A percentile compares a stretch with the other conserved stretches of the same genome.
Conservation (phyloP, 2,797 vertebrate genomes). For the Eulemur coronatus region DNA sequence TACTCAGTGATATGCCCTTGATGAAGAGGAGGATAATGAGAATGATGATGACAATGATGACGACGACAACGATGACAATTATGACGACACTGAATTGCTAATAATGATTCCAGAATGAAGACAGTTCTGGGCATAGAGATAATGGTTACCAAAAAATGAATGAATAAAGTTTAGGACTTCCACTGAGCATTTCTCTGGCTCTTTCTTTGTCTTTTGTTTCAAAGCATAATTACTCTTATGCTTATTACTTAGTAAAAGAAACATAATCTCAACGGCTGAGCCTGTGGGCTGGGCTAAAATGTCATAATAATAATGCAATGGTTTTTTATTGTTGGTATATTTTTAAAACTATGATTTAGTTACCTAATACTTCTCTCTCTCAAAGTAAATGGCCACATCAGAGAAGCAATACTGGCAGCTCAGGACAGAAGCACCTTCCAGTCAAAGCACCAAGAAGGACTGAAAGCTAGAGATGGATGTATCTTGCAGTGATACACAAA, state of each 20-base stretch:
- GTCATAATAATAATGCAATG: not conserved
- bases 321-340: not conserved
- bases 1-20: not conserved
- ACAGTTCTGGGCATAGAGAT: not conserved
- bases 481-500: not conserved
- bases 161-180: not conserved
- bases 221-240: not conserved
- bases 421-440: not conserved
- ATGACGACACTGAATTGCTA: slow-evolving; percentile 34
- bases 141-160: not conserved
- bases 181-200: not conserved
- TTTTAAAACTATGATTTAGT: not conserved
- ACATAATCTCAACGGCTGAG: not conserved
- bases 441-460: not conserved
- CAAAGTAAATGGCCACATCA: not conserved
- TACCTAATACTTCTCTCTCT: not conserved
- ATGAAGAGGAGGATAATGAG: slow-evolving; percentile 33
- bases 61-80: not conserved
- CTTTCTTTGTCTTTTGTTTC: not conserved
- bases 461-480: not conserved
- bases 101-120: slow-evolving; percentile 23
- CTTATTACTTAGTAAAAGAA: not conserved
- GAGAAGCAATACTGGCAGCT: not conserved
- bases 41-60: not conserved
- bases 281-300: not conserved